Base-by-base conservation (phyloP, 2,888 invertebrate species). In the Dicyrtoma fusca region DNA sequence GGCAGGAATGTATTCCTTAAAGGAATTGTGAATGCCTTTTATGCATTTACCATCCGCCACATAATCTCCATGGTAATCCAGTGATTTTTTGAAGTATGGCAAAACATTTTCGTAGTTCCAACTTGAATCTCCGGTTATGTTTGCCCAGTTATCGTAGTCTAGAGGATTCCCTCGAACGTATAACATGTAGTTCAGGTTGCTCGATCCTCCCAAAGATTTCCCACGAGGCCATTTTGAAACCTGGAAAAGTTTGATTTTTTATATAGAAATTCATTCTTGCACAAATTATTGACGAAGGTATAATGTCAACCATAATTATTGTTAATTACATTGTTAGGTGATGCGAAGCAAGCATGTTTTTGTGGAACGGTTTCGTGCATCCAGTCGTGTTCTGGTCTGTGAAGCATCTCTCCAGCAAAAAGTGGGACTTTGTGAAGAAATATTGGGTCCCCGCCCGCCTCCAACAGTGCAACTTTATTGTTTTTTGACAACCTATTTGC, bases 341-440 rank as follows among this genome's bases (percentile, higher is more conserved):
- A 59, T 14, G 49, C 66, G 21, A 34, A 1, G 82, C 90, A 91
- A 53, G 89, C 88, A 83, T 86, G 76, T 17, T 85, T 80, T 82
- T 92, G 92, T 10, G 89, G 87, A 2, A 86, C 86, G 1, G 91
- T 91, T 75, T 85, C 83, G 83, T 88, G 90, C 77, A 87, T 85
- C 92, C 92, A 92, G 82, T 92, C 91, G 78, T 88, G 88, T 6
- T 85, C 77, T 0, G 90, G 88, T 34, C 86, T 83, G 77, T 91
- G 90, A 5, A 34, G 8, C 34, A 34, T 3, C 8, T 34, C 34
- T 8, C 53, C 53, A 19, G 49, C 51, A 47, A 69, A 71, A 0
- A 65, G 53, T 1, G 79, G 79, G 49, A 79, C 65, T 5, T 42
- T n/a, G 25, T 69, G 73, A n/a, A 75, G 64, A 25, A 61, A 74